phyloP scores from a whole-genome alignment of 2,797 vertebrate species.

The Crocidura indochinensis region DNA sequence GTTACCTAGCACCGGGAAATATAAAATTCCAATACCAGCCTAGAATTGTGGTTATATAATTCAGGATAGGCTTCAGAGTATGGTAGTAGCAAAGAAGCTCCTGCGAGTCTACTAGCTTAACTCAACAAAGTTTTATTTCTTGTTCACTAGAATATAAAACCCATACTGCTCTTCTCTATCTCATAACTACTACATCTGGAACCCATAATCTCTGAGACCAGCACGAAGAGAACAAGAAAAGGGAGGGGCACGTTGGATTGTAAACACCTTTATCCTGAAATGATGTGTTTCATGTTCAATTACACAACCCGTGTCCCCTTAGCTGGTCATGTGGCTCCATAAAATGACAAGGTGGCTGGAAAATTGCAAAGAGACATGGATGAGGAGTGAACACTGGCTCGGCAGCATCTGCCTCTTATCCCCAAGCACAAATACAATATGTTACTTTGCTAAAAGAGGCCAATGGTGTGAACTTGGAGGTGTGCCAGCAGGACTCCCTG shows the following conservation, averaged over 20 bases:
- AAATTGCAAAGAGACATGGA: neutral
- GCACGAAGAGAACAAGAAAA: neutral
- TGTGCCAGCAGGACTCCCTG: neutral
- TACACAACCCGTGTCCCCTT: neutral
- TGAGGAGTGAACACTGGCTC: neutral
- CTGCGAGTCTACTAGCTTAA: neutral
- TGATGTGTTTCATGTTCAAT: neutral
- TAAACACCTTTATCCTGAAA: slow-evolving; percentile 13
- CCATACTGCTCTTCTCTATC: neutral
- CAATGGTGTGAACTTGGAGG: neutral
- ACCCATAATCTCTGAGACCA: neutral
- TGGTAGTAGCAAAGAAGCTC: neutral
- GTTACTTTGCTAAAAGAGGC: neutral
- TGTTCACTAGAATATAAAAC: neutral
- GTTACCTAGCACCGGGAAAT: neutral
- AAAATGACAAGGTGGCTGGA: neutral
- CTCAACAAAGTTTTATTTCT: neutral
- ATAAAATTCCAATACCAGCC: neutral
- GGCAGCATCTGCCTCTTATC: neutral
- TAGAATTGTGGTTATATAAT: neutral
- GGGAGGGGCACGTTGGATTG: neutral
- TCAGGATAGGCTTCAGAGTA: neutral
- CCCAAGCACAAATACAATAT: neutral
- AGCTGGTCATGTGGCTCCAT: neutral
- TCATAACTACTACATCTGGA: neutral